A percentile compares a stretch with the other conserved stretches of the same genome.
phyloP scores from a whole-genome alignment of 2,888 invertebrate genomes.

The Onthophagus sagittarius region DNA sequence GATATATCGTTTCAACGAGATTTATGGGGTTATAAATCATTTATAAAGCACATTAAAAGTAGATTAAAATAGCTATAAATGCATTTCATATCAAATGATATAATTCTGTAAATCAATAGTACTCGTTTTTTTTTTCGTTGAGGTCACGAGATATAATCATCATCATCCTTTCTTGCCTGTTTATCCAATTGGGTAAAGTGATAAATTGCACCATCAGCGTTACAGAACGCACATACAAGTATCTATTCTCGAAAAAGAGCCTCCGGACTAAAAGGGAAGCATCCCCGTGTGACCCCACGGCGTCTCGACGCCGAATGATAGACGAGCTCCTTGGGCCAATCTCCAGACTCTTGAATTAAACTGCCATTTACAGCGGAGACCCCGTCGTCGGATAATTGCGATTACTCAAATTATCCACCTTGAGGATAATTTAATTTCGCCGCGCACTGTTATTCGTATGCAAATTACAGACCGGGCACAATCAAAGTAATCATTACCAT shows the following conservation, averaged over 20 bases:
- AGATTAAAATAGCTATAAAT: neutral
- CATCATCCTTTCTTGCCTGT: neutral
- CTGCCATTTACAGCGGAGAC: slow-evolving; percentile 3
- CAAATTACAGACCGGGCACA: slow-evolving; percentile 2
- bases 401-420: slow-evolving; percentile 9
- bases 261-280: neutral
- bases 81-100: neutral
- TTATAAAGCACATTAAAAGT: too few relatives aligned
- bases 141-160: neutral
- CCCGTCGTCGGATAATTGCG: slow-evolving; percentile 5
- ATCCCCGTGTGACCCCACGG: neutral
- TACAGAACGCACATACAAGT: neutral
- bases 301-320: neutral
- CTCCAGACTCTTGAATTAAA: slow-evolving; percentile 2
- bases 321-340: neutral
- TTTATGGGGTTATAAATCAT: too few relatives aligned
- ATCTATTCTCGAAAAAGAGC: neutral
- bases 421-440: slow-evolving; percentile 7
- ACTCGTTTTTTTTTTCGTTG: neutral
- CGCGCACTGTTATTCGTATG: slow-evolving; percentile 8
- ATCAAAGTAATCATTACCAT: slow-evolving; percentile 10
- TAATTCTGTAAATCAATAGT: neutral
- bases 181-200: neutral
- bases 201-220: neutral
- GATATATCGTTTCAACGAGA: too few relatives aligned